Evolutionary conservation across 2,113 vertebrate species (phyloP), one percentile per base, ranked within the genome.

Genomic region (Bujurquina vittata): DNA sequence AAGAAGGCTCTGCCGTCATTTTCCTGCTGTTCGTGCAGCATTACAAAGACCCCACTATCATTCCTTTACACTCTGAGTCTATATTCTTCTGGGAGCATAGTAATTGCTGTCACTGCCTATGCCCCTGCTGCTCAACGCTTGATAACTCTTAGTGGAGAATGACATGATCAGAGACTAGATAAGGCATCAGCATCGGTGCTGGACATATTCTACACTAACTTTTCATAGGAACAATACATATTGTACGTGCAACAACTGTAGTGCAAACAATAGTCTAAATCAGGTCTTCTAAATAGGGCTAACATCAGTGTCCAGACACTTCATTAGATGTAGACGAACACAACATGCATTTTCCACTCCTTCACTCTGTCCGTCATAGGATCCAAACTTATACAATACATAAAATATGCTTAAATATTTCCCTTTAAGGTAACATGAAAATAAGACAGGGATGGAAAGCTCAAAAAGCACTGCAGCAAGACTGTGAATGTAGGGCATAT

Each of bases 361-460:
- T 69, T 9, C 23, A 69, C 49, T 29, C 40, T 69, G 63, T 22
- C 63, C 17, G 2, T 49, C 40, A 12, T 10, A 43, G 40, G 11
- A 43, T 43, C 40, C 23, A 49, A 69, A 69, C 22, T 4, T 67
- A n/a, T n/a, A n/a, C n/a, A 26, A 26, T 33, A 33, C 31, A 33
- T 33, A 33, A 67, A 67, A 67, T 67, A 67, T 67, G 9, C 12
- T 35, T 46, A 69, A 23, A 23, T 20, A 15, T 17, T 12, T 52
- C 17, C 23, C 43, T 52, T 20, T 52, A 72, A 72, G 17, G 22
- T 17, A 31, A 84, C 81, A 78, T 83, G 55, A 77, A 83, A 83
- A 54, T 65, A 33, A 67, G 77, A 76, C 46, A 22, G 52, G 26
- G 59, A 54, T 0, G 18, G 22, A 37, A 55, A 61, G 22, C 43